Evolutionary conservation across 1,140 invertebrate genomes (phyloP), one percentile per base, ranked within the genome.

Genomic region (Cyrtorhinus lividipennis): DNA sequence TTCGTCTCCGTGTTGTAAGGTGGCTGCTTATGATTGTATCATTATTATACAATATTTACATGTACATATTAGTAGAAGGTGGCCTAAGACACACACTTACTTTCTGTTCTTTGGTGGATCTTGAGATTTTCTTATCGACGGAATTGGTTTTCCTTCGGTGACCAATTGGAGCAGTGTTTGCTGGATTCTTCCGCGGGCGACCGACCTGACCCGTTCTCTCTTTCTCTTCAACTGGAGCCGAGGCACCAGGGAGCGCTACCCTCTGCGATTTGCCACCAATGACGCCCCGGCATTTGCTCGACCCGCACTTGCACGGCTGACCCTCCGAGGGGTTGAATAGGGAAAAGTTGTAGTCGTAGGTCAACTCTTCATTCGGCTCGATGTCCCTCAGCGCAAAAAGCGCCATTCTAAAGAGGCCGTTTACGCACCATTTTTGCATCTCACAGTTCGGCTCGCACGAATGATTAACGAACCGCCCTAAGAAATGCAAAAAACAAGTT

Each of bases 361-460:
- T 92, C 0, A 98, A 77, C 73, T 98, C 95, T 72, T 92, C 89
- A 1, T 82, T 85, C 0, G 85, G 76, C 44, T 83, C 75, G 56
- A 98, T 96, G 67, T 97, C 85, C 62, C 90, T 77, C 15, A 91
- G 77, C 1, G 95, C 90, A 77, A 98, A 98, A 2, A 99, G 75
- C 1, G 90, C 94, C 87, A 99, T 96, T 63, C 95, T 77, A 63
- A 92, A 95, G 62, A 89, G 76, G 18, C 95, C 95, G 75, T 95
- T 93, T 1, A 97, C 90, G 68, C 85, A 92, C 95, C 95, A 98
- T 76, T 98, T 98, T 76, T 98, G 94, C 88, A 98, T 97, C 73
- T 97, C 93, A 75, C 94, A 98, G 75, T 99, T 99, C 24, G 95
- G 95, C 67, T 92, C 83, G 76, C 95, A 99, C 0, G 92, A 95